Conservation (phyloP, 1,140 invertebrate species). For the Drosophila nigromelanica region DNA sequence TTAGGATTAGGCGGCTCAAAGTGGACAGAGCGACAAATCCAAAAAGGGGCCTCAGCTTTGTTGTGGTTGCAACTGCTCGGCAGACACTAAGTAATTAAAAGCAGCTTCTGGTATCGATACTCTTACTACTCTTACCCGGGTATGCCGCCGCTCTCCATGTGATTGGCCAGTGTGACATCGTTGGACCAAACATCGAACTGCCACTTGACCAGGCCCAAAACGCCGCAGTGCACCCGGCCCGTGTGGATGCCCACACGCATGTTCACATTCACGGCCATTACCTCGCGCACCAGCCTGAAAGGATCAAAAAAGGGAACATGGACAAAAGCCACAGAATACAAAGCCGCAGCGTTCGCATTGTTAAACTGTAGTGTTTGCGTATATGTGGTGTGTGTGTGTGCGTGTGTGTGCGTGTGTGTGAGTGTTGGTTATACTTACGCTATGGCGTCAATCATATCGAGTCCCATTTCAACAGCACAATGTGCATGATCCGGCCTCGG, state of each 20-base stretch:
- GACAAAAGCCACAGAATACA: constrained; percentile 40
- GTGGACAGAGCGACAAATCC: constrained; percentile 2
- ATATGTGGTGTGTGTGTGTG: neutral
- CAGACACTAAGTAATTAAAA: constrained; percentile 48
- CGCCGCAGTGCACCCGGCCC: constrained; percentile 96
- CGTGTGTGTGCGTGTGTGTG: constrained; percentile 4
- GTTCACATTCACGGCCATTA: constrained; percentile 95
- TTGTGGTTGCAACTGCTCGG: constrained; percentile 31
- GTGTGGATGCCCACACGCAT: constrained; percentile 98
- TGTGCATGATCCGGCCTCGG: constrained; percentile 95
- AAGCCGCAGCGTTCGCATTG: constrained; percentile 47
- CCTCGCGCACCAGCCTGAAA: constrained; percentile 91
- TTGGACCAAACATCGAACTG: constrained; percentile 98
- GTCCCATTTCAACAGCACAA: constrained; percentile 97
- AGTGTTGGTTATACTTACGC: constrained; percentile 88
- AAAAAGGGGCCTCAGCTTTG: constrained; percentile 45
- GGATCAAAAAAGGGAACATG: constrained; percentile 16
- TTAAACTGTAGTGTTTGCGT: constrained; percentile 22
- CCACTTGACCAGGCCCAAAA: constrained; percentile 92
- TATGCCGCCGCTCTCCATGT: constrained; percentile 97
- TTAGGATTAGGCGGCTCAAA: constrained; percentile 23
- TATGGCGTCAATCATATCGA: constrained; percentile 98
- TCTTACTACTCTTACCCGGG: constrained; percentile 91
- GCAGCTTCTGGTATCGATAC: constrained; percentile 44
- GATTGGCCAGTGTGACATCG: constrained; percentile 97